Evolutionary conservation across 2,797 vertebrate genomes (phyloP).

Genomic region (Sciaenops ocellatus): DNA sequence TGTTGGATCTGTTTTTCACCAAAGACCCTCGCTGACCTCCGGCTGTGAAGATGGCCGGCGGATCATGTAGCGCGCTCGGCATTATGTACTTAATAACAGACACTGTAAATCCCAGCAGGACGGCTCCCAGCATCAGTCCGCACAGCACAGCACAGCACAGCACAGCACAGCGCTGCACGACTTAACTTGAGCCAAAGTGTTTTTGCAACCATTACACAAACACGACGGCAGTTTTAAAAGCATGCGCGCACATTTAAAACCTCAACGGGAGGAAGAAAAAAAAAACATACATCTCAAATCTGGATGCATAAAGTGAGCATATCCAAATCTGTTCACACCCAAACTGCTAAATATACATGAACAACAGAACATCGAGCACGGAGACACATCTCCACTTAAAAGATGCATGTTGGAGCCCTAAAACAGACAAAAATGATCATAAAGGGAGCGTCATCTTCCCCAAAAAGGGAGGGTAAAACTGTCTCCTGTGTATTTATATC

Average conservation of each 20-base stretch:
- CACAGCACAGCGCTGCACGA: not conserved
- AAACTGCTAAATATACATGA: slow-evolving; percentile 34
- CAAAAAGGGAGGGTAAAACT: no score
- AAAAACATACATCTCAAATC: slow-evolving; percentile 25
- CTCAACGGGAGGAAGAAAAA: not conserved
- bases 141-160: not conserved
- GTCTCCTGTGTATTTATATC: no score
- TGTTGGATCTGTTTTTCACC: slow-evolving; percentile 24
- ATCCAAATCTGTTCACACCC: slow-evolving; percentile 72
- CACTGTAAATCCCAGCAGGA: slow-evolving; percentile 61
- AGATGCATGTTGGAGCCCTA: no score
- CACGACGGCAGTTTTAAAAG: slow-evolving; percentile 40
- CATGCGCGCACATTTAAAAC: slow-evolving; percentile 40
- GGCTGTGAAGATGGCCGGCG: slow-evolving; percentile 35
- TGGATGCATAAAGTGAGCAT: slow-evolving; percentile 53
- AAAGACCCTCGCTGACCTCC: slow-evolving; percentile 45
- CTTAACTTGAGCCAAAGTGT: slow-evolving; percentile 59
- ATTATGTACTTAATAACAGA: slow-evolving; percentile 71
- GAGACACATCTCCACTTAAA: no score
- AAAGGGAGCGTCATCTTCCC: no score
- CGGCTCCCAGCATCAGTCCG: slow-evolving; percentile 26
- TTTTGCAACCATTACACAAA: slow-evolving; percentile 53
- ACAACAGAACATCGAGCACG: no score
- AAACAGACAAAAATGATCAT: no score
- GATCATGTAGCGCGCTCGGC: slow-evolving; percentile 32